Percentiles rank a stretch among this genome's conserved stretches.
Evolutionary conservation across 2,888 invertebrate genomes (phyloP).

Genomic region (Drosophila tanythrix): DNA sequence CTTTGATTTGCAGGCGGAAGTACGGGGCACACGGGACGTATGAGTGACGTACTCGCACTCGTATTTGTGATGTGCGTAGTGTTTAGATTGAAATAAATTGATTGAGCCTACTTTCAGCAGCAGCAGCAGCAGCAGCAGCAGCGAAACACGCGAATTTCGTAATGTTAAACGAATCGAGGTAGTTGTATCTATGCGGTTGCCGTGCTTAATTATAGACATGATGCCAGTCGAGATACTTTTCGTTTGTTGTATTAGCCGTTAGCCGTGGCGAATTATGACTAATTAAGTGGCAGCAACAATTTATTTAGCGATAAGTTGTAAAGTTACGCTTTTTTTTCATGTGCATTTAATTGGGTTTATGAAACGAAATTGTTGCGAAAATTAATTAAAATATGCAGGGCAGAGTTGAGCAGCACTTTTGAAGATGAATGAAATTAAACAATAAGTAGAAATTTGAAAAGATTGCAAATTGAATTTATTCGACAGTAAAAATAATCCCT

Average conservation of each 20-base stretch:
- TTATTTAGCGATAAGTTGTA: constrained; percentile 40
- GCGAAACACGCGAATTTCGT: constrained; percentile 25
- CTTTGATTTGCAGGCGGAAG: constrained; percentile 48
- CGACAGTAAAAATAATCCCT: neutral
- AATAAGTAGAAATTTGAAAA: neutral
- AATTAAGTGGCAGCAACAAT: constrained; percentile 28
- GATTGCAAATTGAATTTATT: neutral
- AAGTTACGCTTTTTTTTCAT: constrained; percentile 3
- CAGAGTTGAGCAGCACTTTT: neutral
- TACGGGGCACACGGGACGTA: constrained; percentile 53
- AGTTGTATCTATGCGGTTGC: constrained; percentile 22
- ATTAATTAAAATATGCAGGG: neutral
- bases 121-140: neutral
- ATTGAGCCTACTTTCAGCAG: constrained; percentile 47
- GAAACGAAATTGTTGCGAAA: constrained; percentile 13
- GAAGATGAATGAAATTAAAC: neutral
- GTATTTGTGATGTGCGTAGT: constrained; percentile 31
- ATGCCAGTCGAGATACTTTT: constrained; percentile 28
- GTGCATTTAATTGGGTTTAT: constrained; percentile 6
- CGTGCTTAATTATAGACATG: constrained; percentile 34
- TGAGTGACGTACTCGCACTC: constrained; percentile 50
- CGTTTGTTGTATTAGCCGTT: constrained; percentile 6
- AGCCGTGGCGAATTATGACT: constrained; percentile 29
- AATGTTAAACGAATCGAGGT: constrained; percentile 22
- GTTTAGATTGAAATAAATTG: constrained; percentile 69